A percentile compares a stretch with the other conserved stretches of the same genome.
phyloP scores from a whole-genome alignment of 1,140 invertebrate species.

The Drosophila sturtevanti region DNA sequence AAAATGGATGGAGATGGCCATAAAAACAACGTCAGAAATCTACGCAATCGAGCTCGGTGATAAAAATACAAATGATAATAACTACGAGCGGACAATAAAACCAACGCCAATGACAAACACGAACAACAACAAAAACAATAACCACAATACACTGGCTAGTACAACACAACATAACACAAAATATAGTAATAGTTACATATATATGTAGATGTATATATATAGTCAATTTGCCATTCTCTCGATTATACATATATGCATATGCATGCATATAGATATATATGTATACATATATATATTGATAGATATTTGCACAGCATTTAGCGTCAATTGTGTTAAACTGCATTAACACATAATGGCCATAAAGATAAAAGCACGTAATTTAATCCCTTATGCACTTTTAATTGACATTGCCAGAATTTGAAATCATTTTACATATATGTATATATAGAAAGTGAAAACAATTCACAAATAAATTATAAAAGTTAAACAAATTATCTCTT shows the following conservation, averaged over 20 bases:
- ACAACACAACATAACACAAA: conserved; percentile 24
- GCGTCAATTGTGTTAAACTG: not conserved
- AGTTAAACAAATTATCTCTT: not conserved
- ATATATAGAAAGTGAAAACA: not conserved
- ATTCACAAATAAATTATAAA: too few relatives aligned
- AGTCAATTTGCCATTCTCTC: conserved; percentile 24
- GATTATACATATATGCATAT: not conserved
- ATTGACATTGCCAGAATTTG: not conserved
- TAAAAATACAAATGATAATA: conserved; percentile 58
- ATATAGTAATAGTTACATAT: conserved; percentile 14
- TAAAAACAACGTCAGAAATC: conserved; percentile 41
- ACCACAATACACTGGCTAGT: conserved; percentile 30
- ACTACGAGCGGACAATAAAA: conserved; percentile 13
- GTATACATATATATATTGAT: too few relatives aligned
- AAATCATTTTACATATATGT: too few relatives aligned
- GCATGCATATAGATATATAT: too few relatives aligned
- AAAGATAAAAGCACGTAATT: not conserved
- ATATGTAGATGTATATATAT: conserved; percentile 30
- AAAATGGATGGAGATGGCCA: conserved; percentile 6
- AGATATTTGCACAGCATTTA: conserved; percentile 10
- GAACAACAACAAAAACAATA: conserved; percentile 27
- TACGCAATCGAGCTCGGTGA: conserved; percentile 16
- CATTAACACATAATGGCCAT: conserved; percentile 7
- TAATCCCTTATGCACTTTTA: not conserved
- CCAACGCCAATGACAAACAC: conserved; percentile 24